Conservation (phyloP, 2,113 vertebrate genomes). For the Grus americana region DNA sequence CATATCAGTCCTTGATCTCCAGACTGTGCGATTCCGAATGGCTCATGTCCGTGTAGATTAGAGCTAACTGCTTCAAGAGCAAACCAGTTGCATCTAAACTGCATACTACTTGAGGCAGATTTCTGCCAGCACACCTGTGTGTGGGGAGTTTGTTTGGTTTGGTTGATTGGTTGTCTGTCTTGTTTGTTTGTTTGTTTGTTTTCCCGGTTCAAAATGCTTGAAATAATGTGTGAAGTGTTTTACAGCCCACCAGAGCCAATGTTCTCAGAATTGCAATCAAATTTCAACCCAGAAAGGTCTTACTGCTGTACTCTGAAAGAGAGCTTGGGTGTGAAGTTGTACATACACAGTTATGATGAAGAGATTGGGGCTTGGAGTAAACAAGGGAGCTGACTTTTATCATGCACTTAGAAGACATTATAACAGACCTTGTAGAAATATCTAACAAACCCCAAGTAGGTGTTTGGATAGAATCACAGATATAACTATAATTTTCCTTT, state of each 20-base stretch:
- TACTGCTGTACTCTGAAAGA: not conserved
- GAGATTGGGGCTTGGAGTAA: not conserved
- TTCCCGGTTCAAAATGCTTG: not conserved
- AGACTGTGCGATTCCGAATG: not conserved
- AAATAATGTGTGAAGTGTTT: conserved; percentile 8
- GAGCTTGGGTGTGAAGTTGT: not conserved
- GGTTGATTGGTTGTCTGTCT: not conserved
- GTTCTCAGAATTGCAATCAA: not conserved
- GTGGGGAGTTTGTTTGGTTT: not conserved
- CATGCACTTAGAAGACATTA: not conserved
- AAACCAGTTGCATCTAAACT: not conserved
- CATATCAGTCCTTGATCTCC: not conserved
- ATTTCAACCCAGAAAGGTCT: not conserved
- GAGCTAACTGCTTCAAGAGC: not conserved
- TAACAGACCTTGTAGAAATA: not conserved
- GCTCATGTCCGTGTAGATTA: not conserved
- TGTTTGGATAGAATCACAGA: not conserved
- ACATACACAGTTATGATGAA: not conserved
- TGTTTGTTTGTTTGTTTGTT: not conserved
- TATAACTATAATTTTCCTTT: not conserved
- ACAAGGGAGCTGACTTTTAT: not conserved
- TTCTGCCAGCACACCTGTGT: not conserved
- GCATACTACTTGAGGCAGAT: not conserved
- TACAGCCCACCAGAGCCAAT: not conserved
- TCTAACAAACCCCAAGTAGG: not conserved